Percentiles rank a stretch among this genome's conserved stretches.
These are phyloP conservation scores for Dorcus hopei DNA, from an alignment of 2,888 invertebrate genomes.

Conservation along the genomic window DNA sequence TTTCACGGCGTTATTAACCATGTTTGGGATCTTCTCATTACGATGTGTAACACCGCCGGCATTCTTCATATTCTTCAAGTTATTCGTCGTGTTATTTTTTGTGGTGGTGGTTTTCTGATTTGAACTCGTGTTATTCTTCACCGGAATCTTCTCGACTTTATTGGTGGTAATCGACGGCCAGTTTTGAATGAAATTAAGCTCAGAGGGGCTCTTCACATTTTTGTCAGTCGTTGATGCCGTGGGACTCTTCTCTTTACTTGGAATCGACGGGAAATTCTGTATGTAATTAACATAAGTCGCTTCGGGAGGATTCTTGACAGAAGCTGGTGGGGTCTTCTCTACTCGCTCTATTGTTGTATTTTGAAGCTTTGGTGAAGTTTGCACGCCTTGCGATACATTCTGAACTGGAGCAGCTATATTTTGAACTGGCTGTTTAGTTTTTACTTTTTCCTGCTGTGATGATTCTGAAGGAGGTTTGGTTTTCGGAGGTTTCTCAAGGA, in stretches of 20 bases:
- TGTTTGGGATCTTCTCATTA: too few species aligned
- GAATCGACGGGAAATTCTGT: conserved; percentile 12
- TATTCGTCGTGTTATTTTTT: conserved; percentile 5
- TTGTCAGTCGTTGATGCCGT: neutral
- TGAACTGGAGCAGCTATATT: conserved; percentile 8
- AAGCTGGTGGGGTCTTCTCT: neutral
- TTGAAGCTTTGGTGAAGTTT: conserved; percentile 4
- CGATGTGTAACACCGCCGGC: conserved; percentile 13
- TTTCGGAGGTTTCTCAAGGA: conserved; percentile 5
- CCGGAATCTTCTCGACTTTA: conserved; percentile 17
- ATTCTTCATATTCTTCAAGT: conserved; percentile 24
- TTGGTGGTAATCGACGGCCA: conserved; percentile 41
- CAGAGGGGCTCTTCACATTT: conserved; percentile 29
- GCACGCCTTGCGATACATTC: conserved; percentile 1
- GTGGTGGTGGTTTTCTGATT: conserved; percentile 19
- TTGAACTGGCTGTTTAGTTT: conserved; percentile 9
- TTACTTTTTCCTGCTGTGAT: neutral
- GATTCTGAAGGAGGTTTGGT: conserved; percentile 4
- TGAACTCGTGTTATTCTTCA: conserved; percentile 22
- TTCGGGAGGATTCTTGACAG: neutral
- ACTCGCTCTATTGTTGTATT: conserved; percentile 2
- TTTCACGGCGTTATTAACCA: neutral
- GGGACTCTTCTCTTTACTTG: conserved; percentile 10
- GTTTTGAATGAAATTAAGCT: conserved; percentile 33
- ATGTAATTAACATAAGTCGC: conserved; percentile 13